Evolutionary conservation across 1,140 invertebrate species (phyloP), one percentile per base, ranked within the genome.

Genomic region (Himalopsyche phryganea): DNA sequence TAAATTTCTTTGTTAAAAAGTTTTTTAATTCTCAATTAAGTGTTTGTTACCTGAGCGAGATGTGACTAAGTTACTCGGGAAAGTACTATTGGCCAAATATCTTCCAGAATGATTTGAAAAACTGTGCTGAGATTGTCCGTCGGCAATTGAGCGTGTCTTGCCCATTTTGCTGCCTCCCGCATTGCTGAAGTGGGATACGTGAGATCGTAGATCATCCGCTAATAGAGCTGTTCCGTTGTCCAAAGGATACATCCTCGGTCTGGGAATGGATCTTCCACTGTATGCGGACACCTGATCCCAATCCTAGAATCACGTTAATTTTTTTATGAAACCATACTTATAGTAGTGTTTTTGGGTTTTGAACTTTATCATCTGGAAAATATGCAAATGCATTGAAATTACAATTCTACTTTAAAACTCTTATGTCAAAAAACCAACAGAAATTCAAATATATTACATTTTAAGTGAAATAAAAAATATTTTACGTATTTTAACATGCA

Each of bases 271-370:
- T 66, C 92, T 80, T 53, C 89, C 88, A 70, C 92, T 94, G 72
- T 95, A 94, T 13, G 90, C 90, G 1, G 92, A 95, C 11, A 94
- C 85, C 74, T 94, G 92, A 76, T 96, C 93, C 92, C 92, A 95
- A 73, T 96, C 92, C 80, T 84, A 23, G 10, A 57, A 53, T 65
- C 57, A 56, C 59, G 65, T 50, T 80, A 52, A 80, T 74, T n/a
- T 33, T 23, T 35, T 7, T 35, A 35, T n/a, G n/a, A n/a, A n/a
- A n/a, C n/a, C n/a, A n/a, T n/a, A n/a, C n/a, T n/a, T n/a, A n/a
- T n/a, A n/a, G n/a, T n/a, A n/a, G n/a, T n/a, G n/a, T n/a, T n/a
- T 35, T 35, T 35, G n/a, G 6, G 6, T 35, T 35, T 35, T 35
- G 6, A 6, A 35, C 6, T 35, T 35, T 35, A 35, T 35, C n/a